Evolutionary conservation across 2,797 vertebrate genomes (phyloP), one percentile per base, ranked within the genome.

Genomic region (Moxostoma hubbsi): DNA sequence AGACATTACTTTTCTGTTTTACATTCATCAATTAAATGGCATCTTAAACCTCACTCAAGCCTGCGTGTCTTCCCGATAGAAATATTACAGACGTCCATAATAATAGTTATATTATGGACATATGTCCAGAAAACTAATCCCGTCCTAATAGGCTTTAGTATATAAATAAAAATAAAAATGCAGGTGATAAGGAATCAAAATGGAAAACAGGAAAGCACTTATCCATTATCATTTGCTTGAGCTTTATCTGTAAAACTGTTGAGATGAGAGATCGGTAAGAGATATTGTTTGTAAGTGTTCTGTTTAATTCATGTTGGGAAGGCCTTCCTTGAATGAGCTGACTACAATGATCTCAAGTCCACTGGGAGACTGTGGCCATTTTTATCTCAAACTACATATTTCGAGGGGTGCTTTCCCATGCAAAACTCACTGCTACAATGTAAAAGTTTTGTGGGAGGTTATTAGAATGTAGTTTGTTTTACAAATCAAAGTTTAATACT

Each of bases 121-220:
- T 24, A 2, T 24, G 1, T 2, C 24, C 24, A 3, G 24, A 24
- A 24, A 24, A 24, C 24, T 24, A 24, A 24, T 24, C 24, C 24
- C 24, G 2, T 24, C 24, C 24, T 0, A 24, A 24, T 24, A 24
- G 24, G 24, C 24, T 24, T 84, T 75, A 76, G 71, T 57, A 9
- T 82, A 76, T 68, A 79, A 15, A 57, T 62, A 24, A 79, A 85
- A 51, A 78, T 11, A 24, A 24, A 9, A 54, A 68, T 24, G 9
- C 36, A 9, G 36, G 18, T 62, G 75, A 71, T 84, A 11, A 73
- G 57, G 15, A 16, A 75, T 72, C 13, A 36, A 69, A 13, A 62
- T 62, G 7, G 46, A 80, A 82, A 83, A 73, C 80, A 82, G 82
- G 84, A 83, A 80, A 73, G 51, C 18, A 72, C 57, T 70, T 71